Conservation (phyloP, 2,888 invertebrate genomes). For the Eupsilia transversa region DNA sequence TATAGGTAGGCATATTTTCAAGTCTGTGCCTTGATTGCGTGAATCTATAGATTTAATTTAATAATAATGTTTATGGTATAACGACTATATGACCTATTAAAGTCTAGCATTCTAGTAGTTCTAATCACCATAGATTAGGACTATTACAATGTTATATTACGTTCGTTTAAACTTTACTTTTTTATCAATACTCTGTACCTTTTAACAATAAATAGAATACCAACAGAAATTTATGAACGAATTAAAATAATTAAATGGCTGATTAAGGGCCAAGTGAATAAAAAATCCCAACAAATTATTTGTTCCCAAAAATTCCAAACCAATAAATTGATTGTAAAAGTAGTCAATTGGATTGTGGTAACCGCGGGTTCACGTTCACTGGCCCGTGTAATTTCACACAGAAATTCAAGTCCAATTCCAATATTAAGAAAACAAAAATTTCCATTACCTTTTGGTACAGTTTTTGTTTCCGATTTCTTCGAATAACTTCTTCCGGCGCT, state of each 20-base stretch:
- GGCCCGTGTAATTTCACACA: conserved; percentile 71
- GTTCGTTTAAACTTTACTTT: neutral
- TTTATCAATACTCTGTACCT: neutral
- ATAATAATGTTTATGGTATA: neutral
- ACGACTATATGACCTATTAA: neutral
- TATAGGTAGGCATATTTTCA: conserved; percentile 25
- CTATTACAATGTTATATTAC: too few species aligned
- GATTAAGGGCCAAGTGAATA: conserved; percentile 22
- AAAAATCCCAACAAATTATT: conserved; percentile 48
- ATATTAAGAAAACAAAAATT: conserved; percentile 63
- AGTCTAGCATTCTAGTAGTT: neutral
- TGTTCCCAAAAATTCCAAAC: conserved; percentile 64
- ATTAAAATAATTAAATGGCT: conserved; percentile 16
- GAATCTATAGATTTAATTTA: neutral
- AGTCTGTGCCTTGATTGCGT: neutral
- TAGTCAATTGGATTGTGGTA: conserved; percentile 77
- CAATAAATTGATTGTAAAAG: conserved; percentile 72
- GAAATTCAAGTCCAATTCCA: conserved; percentile 59
- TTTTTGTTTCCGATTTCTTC: conserved; percentile 68
- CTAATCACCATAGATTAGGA: too few species aligned
- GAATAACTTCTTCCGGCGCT: conserved; percentile 70
- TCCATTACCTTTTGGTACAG: conserved; percentile 74
- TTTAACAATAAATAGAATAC: neutral
- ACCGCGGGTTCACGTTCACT: conserved; percentile 70
- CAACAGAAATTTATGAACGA: neutral